Evolutionary conservation across 2,797 vertebrate genomes (phyloP).

Genomic region (Masticophis lateralis): DNA sequence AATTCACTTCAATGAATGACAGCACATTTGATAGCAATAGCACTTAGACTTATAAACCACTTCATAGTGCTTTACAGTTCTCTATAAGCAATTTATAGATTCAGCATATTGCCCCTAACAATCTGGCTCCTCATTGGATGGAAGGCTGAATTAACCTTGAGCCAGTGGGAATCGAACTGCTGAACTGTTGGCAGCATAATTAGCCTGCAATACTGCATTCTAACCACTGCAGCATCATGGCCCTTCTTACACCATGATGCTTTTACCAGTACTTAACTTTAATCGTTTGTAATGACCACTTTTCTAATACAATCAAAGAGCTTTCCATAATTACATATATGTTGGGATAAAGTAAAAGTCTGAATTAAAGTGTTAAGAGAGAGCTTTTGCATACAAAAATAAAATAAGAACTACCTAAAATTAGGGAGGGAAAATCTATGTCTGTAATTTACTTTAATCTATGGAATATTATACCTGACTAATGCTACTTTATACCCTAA

Average conservation of each 20-base stretch:
- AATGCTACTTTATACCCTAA: conserved; percentile 18
- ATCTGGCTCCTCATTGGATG: background rate
- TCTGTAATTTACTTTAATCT: conserved; percentile 31
- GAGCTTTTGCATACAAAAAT: conserved; percentile 35
- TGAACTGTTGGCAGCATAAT: background rate
- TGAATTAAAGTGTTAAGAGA: conserved; percentile 38
- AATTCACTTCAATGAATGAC: background rate
- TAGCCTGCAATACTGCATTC: background rate
- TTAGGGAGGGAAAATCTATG: background rate
- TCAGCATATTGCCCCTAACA: background rate
- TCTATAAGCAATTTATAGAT: background rate
- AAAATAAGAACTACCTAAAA: conserved; percentile 11
- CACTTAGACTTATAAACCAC: background rate
- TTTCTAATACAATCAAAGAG: conserved; percentile 52
- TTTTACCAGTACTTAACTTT: background rate
- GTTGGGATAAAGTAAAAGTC: conserved; percentile 53
- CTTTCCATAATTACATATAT: conserved; percentile 48
- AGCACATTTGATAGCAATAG: background rate
- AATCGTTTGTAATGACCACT: conserved; percentile 42
- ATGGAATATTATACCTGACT: conserved; percentile 19
- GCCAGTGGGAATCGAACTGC: background rate
- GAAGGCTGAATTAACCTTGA: background rate
- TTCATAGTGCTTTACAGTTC: background rate
- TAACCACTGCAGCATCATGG: background rate
- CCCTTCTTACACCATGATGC: background rate